Base-by-base conservation (phyloP, 2,888 invertebrate genomes). In the Agrochola circellaris region DNA sequence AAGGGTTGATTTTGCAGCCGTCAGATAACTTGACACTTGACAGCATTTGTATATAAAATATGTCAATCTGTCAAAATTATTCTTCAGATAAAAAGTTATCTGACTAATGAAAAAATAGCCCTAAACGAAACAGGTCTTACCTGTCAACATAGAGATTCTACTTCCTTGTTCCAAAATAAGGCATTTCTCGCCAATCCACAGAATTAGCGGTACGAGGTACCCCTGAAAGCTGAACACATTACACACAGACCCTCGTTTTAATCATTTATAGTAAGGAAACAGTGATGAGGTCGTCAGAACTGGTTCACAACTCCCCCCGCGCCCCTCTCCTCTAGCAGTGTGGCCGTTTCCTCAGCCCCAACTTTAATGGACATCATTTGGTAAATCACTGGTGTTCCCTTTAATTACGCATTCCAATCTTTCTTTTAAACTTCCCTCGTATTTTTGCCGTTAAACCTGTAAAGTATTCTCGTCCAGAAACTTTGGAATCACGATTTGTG, bases 341-440 rank as follows among this genome's bases (percentile, higher is more conserved):
- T 64, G 71, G 60, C 72, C 79, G 61, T 83, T 87, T 81, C 75
- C 78, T 82, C 75, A 80, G 69, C 80, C 80, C 84, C 84, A 80
- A 83, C 86, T 90, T 90, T 93, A 93, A 93, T 93, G 91, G 93
- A 89, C 90, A 89, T 92, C 93, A 90, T 94, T 94, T 91, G 89
- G 88, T 91, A 92, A 94, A 94, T 93, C 91, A 90, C 92, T 89
- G 86, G 88, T 91, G 90, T 91, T 93, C 91, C 87, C 91, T 92
- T 93, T 94, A 94, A 94, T 94, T 93, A 92, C 93, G 90, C 90
- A 91, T 90, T 92, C 91, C 90, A 89, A 93, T 92, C 92, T 92
- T 92, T 90, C 89, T 86, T 89, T 84, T 81, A 89, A 88, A 88
- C 79, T 88, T 86, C 7, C 60, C 81, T 82, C 82, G 87, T 85